These are phyloP conservation scores for Tridacna gigas DNA, from an alignment of 2,888 invertebrate genomes.

Conservation along the genomic window DNA sequence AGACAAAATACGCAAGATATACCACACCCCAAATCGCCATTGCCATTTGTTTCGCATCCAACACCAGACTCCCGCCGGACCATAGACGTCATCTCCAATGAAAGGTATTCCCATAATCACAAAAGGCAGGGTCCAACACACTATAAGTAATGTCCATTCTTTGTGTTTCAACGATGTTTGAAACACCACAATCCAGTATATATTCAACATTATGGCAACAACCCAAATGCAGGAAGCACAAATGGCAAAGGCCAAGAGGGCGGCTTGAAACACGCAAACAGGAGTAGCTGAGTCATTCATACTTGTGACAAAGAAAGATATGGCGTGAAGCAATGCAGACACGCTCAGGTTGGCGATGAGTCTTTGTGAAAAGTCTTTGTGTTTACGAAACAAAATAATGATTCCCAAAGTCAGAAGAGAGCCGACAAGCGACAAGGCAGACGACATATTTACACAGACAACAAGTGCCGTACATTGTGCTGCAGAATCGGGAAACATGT, in stretches of 20 bases:
- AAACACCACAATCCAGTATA: conserved; percentile 34
- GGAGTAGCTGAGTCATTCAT: conserved; percentile 14
- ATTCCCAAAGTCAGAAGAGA: conserved; percentile 26
- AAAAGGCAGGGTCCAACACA: conserved; percentile 44
- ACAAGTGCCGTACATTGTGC: conserved; percentile 23
- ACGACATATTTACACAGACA: conserved; percentile 12
- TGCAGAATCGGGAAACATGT: conserved; percentile 22
- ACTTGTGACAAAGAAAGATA: conserved; percentile 30
- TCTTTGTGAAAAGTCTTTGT: conserved; percentile 19
- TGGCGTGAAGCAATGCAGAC: conserved; percentile 24
- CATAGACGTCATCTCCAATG: conserved; percentile 39
- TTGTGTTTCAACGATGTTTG: conserved; percentile 12
- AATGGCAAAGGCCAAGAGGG: conserved; percentile 31
- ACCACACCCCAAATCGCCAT: conserved; percentile 53
- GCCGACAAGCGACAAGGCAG: conserved; percentile 10
- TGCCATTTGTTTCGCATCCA: conserved; percentile 40
- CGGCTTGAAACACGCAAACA: conserved; percentile 43
- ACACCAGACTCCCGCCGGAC: conserved; percentile 50
- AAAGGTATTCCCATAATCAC: conserved; percentile 35
- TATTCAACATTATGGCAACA: conserved; percentile 33
- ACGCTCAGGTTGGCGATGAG: conserved; percentile 30
- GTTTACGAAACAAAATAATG: conserved; percentile 5
- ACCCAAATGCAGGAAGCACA: conserved; percentile 40
- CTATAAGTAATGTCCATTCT: conserved; percentile 5
- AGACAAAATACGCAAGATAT: conserved; percentile 37